Conservation (phyloP, 2,888 invertebrate species). For the Catocala nupta region DNA sequence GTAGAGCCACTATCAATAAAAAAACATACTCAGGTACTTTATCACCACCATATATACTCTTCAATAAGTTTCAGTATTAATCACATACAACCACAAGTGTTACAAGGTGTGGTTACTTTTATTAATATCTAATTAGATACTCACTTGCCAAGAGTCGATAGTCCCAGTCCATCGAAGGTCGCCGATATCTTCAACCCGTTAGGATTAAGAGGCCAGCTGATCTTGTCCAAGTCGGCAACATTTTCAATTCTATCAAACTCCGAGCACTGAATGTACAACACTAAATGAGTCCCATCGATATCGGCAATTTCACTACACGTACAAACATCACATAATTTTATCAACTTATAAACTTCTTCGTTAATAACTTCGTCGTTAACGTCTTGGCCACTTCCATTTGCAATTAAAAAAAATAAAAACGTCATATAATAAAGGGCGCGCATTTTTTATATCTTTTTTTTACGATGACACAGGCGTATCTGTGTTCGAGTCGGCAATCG, state of each 20-base stretch:
- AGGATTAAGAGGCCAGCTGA: constrained; percentile 79
- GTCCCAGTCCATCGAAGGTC: constrained; percentile 75
- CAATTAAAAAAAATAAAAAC: constrained; percentile 67
- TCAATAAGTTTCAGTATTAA: too few relatives aligned
- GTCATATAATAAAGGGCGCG: constrained; percentile 65
- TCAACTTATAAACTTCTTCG: constrained; percentile 59
- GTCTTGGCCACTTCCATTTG: constrained; percentile 63
- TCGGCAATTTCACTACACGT: constrained; percentile 83
- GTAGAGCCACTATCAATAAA: too few relatives aligned
- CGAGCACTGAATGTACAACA: constrained; percentile 81
- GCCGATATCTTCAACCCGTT: constrained; percentile 80
- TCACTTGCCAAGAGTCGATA: constrained; percentile 81
- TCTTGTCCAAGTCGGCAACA: constrained; percentile 77
- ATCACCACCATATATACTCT: too few relatives aligned
- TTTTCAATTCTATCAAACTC: constrained; percentile 74
- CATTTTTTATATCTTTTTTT: constrained; percentile 62
- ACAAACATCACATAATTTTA: constrained; percentile 78
- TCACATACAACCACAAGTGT: too few relatives aligned
- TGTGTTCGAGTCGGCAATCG: constrained; percentile 69
- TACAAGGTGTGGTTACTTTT: neutral
- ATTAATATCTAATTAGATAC: constrained; percentile 43
- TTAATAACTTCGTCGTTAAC: constrained; percentile 45
- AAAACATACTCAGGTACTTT: too few relatives aligned
- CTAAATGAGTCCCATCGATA: constrained; percentile 74
- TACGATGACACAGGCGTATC: constrained; percentile 58